Evolutionary conservation across 2,888 invertebrate species (phyloP).

Genomic region (Ormyrus thymus): DNA sequence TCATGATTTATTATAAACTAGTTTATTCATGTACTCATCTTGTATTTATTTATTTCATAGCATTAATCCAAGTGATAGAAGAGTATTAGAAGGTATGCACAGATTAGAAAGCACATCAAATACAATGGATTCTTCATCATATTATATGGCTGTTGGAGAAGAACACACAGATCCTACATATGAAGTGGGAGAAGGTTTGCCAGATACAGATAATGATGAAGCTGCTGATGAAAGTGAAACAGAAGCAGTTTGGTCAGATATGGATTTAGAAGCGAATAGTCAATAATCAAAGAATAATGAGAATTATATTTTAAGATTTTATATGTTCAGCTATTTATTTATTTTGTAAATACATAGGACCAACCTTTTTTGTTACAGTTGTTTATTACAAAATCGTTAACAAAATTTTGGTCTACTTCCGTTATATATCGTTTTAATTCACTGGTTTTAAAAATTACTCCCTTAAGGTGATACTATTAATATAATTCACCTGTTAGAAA

Average conservation of each 20-base stretch:
- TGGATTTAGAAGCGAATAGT: constrained; percentile 78
- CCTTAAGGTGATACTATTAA: neutral
- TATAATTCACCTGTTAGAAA: too few relatives aligned
- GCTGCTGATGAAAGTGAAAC: constrained; percentile 77
- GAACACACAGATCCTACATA: constrained; percentile 76
- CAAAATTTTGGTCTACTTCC: constrained; percentile 47
- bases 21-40: neutral
- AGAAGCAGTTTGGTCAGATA: constrained; percentile 80
- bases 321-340: constrained; percentile 52
- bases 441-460: constrained; percentile 37
- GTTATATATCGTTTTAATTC: constrained; percentile 29
- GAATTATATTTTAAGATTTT: constrained; percentile 45
- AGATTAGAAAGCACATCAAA: constrained; percentile 77
- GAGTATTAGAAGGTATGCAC: constrained; percentile 81
- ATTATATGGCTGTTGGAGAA: constrained; percentile 76
- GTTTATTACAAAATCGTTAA: constrained; percentile 54
- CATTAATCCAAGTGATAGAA: constrained; percentile 80
- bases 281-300: constrained; percentile 62
- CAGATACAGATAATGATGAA: constrained; percentile 75
- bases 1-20: constrained; percentile 12
- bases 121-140: constrained; percentile 76
- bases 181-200: constrained; percentile 75
- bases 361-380: constrained; percentile 51
- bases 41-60: constrained; percentile 70
- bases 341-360: constrained; percentile 55